These are phyloP conservation scores for Ceratothoa steindachneri DNA, from an alignment of 2,888 invertebrate genomes.

Conservation along the genomic window DNA sequence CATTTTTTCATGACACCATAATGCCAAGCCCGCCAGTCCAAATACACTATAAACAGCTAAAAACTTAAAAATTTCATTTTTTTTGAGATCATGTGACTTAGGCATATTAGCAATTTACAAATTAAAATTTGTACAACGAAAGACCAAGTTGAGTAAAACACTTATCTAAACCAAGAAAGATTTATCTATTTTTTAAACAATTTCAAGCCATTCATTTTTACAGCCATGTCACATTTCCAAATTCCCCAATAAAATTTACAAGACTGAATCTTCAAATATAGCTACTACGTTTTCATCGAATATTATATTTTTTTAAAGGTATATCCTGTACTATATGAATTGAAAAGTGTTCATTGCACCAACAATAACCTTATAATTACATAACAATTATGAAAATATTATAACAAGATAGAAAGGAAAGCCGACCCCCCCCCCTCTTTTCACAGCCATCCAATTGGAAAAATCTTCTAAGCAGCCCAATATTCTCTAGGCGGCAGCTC, in stretches of 20 bases:
- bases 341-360: slow-evolving; percentile 2
- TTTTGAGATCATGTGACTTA: slow-evolving; percentile 9
- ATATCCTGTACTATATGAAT: neutral
- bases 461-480: neutral
- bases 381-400: slow-evolving; percentile 1
- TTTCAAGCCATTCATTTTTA: neutral
- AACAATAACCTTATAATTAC: slow-evolving; percentile 9
- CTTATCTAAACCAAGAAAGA: neutral
- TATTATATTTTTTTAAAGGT: neutral
- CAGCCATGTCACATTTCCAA: neutral
- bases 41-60: neutral
- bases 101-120: neutral
- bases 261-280: neutral
- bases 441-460: slow-evolving; percentile 3
- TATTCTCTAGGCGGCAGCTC: neutral
- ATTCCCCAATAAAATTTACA: neutral
- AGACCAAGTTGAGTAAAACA: slow-evolving; percentile 10
- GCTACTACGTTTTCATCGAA: neutral
- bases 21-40: neutral
- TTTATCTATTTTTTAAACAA: neutral
- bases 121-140: slow-evolving; percentile 13
- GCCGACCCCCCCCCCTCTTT: neutral
- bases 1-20: neutral
- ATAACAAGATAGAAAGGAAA: neutral
- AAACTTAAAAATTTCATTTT: neutral